These are phyloP conservation scores for Leptosomus discolor DNA, from an alignment of 2,113 vertebrate genomes.

Conservation along the genomic window DNA sequence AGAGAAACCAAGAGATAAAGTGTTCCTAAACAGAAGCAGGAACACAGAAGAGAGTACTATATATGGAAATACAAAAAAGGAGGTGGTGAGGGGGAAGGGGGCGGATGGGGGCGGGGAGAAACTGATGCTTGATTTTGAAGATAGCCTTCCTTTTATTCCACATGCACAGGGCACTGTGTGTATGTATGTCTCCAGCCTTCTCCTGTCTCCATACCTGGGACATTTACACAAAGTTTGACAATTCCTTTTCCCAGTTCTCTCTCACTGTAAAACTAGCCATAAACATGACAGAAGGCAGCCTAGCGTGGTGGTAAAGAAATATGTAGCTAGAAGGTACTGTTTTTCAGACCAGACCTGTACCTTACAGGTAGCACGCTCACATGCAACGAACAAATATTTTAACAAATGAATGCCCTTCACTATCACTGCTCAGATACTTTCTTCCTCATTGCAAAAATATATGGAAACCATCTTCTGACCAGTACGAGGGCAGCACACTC, in stretches of 20 bases:
- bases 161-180: background rate
- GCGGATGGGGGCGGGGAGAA: background rate
- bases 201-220: background rate
- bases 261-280: background rate
- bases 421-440: background rate
- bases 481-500: background rate
- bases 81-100: background rate
- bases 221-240: background rate
- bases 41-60: background rate
- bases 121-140: background rate
- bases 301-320: background rate
- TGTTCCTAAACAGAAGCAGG: background rate
- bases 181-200: background rate
- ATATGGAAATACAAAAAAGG: background rate
- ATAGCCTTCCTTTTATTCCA: background rate
- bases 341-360: background rate
- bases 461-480: background rate
- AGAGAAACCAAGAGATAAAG: background rate
- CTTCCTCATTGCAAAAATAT: background rate
- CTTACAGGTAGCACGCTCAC: background rate
- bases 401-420: background rate
- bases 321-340: background rate
- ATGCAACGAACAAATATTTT: background rate
- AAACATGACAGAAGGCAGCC: background rate
- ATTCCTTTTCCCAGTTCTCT: background rate